These are phyloP conservation scores for Phalacrocorax pelagicus DNA, from an alignment of 2,113 vertebrate genomes.

Conservation along the genomic window DNA sequence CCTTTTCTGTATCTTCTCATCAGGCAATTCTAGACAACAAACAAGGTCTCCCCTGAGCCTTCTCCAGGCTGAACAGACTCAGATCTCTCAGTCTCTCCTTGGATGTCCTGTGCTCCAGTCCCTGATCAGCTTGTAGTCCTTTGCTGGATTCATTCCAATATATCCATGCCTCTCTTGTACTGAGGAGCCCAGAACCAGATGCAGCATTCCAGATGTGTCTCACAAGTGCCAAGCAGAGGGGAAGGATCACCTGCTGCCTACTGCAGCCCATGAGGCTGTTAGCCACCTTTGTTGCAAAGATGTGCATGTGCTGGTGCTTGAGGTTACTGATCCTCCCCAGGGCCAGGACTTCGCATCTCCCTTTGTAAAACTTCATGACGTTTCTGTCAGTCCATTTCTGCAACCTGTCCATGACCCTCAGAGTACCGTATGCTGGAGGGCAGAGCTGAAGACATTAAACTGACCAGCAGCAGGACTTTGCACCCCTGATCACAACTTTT, in stretches of 20 bases:
- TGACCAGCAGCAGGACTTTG: not conserved
- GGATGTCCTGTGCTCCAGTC: not conserved
- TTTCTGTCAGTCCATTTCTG: not conserved
- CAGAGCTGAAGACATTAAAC: not conserved
- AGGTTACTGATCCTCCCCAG: not conserved
- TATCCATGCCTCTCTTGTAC: accelerated
- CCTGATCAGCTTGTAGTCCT: not conserved
- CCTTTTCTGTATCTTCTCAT: not conserved
- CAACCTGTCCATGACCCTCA: not conserved
- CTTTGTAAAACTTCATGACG: not conserved
- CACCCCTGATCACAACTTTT: not conserved
- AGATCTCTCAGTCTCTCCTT: not conserved
- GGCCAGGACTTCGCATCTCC: not conserved
- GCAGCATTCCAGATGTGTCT: not conserved
- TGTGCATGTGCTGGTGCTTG: not conserved
- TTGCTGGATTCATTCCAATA: not conserved
- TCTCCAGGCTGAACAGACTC: not conserved
- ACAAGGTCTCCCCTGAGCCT: not conserved
- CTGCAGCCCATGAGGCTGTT: not conserved
- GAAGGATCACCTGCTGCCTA: not conserved
- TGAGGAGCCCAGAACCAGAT: not conserved
- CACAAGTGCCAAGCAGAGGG: not conserved
- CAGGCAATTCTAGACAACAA: not conserved
- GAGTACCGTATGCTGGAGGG: not conserved
- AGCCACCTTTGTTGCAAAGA: not conserved